phyloP scores from a whole-genome alignment of 1,140 invertebrate species.

The Caenorhabditis briggsae region DNA sequence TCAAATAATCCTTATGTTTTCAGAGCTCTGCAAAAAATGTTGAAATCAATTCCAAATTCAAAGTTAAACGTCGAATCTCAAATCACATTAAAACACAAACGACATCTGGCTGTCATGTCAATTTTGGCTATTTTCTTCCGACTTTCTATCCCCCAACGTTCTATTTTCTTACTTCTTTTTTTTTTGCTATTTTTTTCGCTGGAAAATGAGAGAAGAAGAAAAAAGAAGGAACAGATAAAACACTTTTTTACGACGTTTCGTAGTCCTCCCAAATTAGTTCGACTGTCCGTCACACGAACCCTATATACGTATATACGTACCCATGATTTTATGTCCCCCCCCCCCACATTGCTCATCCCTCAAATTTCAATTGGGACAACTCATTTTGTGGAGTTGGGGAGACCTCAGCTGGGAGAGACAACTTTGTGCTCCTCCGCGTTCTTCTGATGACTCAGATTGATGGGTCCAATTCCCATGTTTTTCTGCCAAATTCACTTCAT shows the following conservation, averaged over 20 bases:
- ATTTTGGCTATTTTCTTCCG: slow-evolving; percentile 6
- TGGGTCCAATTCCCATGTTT: slow-evolving; percentile 9
- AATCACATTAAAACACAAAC: slow-evolving; percentile 24
- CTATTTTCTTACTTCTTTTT: not conserved
- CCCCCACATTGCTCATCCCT: not conserved
- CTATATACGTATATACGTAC: not conserved
- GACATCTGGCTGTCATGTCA: slow-evolving; percentile 15
- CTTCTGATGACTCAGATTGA: slow-evolving; percentile 31
- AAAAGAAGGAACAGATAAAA: not conserved
- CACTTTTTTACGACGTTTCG: slow-evolving; percentile 23
- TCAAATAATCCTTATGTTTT: too few relatives aligned
- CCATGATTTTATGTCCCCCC: slow-evolving; percentile 43
- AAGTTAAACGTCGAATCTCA: not conserved
- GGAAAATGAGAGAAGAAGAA: not conserved
- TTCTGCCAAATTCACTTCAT: not conserved
- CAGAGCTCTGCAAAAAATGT: not conserved
- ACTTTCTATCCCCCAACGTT: not conserved
- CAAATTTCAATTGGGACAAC: slow-evolving; percentile 26
- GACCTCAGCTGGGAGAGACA: slow-evolving; percentile 33
- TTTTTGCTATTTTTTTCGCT: not conserved
- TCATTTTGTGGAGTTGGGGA: not conserved
- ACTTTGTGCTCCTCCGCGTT: slow-evolving; percentile 31
- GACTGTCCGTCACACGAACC: not conserved
- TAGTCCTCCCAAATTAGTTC: slow-evolving; percentile 10
- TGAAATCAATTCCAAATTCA: not conserved